Evolutionary conservation across 2,888 invertebrate species (phyloP).

Genomic region (Nephrotoma flavescens): DNA sequence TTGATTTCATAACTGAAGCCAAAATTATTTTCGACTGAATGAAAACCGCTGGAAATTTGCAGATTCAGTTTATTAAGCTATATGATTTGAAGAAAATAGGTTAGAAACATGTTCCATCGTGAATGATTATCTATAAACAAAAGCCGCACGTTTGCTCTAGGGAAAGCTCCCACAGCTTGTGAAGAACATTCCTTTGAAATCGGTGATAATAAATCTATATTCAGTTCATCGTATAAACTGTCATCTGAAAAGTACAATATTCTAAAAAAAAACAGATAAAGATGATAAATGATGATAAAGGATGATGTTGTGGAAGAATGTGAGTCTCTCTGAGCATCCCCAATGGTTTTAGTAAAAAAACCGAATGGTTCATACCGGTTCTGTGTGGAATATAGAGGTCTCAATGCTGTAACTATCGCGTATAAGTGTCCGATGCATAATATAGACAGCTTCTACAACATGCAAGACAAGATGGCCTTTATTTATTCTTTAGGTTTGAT

Average conservation of each 20-base stretch:
- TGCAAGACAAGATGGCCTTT: constrained; percentile 8
- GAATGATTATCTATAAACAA: background rate
- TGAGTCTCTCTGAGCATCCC: constrained; percentile 13
- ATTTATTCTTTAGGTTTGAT: too few species aligned
- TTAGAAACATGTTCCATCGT: background rate
- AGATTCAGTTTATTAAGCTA: background rate
- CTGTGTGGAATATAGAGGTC: constrained; percentile 19
- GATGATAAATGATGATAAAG: background rate
- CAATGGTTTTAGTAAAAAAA: constrained; percentile 15
- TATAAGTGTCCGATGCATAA: constrained; percentile 25
- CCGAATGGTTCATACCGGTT: constrained; percentile 16
- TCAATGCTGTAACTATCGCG: constrained; percentile 18
- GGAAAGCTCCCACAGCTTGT: too few species aligned
- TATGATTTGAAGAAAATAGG: too few species aligned
- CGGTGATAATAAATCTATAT: background rate
- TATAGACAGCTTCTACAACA: constrained; percentile 25
- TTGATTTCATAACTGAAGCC: constrained; percentile 16
- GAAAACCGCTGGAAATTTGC: constrained; percentile 14
- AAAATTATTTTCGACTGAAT: constrained; percentile 16
- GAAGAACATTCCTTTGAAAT: too few species aligned
- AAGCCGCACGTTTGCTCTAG: background rate
- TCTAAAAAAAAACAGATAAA: constrained; percentile 4
- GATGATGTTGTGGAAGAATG: constrained; percentile 6
- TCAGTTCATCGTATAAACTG: background rate
- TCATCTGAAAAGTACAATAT: background rate